phyloP scores from a whole-genome alignment of 2,797 vertebrate genomes.

The Nothura maculosa region DNA sequence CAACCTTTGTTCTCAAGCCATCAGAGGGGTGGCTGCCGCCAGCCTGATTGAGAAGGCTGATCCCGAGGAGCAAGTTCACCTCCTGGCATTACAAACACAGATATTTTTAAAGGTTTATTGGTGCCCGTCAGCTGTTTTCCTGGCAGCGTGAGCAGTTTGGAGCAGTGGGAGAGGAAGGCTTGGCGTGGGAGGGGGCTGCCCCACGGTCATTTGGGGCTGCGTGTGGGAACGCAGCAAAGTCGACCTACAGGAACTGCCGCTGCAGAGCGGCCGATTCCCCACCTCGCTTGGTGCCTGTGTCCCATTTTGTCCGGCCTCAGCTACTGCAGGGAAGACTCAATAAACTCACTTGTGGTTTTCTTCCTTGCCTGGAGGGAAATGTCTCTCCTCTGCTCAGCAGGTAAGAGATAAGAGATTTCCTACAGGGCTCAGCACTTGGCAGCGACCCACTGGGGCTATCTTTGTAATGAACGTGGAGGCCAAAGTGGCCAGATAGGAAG shows the following conservation, averaged over 20 bases:
- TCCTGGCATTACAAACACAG: not conserved
- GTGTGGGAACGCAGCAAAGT: not conserved
- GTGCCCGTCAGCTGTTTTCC: not conserved
- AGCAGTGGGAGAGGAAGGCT: not conserved
- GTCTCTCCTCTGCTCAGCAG: not conserved
- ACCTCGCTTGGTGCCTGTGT: not conserved
- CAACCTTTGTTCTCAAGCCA: conserved; percentile 54
- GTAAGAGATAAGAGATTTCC: not conserved
- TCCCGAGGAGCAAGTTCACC: not conserved
- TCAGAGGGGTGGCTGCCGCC: conserved; percentile 54
- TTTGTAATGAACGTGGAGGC: not conserved
- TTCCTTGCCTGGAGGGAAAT: conserved; percentile 10
- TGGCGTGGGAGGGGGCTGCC: not conserved
- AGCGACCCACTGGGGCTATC: not conserved
- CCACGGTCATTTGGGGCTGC: not conserved
- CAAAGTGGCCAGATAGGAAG: not conserved
- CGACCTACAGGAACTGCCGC: not conserved
- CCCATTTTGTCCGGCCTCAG: not conserved
- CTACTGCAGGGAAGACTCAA: not conserved
- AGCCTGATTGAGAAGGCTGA: conserved; percentile 64
- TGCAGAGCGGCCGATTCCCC: not conserved
- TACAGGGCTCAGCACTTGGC: not conserved
- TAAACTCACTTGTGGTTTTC: not conserved
- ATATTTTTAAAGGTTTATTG: not conserved
- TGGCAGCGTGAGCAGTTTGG: not conserved